Percentiles rank a stretch among this genome's conserved stretches.
phyloP scores from a whole-genome alignment of 2,888 invertebrate genomes.

The Lasioglossum pauxillum region DNA sequence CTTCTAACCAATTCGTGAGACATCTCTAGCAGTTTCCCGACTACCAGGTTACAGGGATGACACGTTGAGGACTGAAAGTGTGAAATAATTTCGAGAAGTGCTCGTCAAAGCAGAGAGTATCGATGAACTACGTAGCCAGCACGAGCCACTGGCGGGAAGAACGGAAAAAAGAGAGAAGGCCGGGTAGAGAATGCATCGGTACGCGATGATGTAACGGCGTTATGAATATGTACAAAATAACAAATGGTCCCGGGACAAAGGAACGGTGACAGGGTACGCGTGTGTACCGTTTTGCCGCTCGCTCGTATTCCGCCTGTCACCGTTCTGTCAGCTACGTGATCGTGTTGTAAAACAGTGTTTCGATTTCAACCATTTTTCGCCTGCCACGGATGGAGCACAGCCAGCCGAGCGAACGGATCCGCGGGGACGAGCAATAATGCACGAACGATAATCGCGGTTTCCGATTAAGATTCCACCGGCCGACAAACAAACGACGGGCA shows the following conservation, averaged over 20 bases:
- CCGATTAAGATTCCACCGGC: slow-evolving; percentile 65
- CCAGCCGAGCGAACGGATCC: slow-evolving; percentile 19
- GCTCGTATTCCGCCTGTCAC: slow-evolving; percentile 68
- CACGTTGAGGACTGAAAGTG: no score
- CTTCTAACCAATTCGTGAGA: no score
- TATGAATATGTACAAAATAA: slow-evolving; percentile 82
- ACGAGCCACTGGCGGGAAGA: slow-evolving; percentile 57
- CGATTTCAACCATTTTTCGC: slow-evolving; percentile 72
- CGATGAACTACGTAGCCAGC: slow-evolving; percentile 45
- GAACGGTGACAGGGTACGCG: slow-evolving; percentile 71
- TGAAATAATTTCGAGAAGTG: slow-evolving; percentile 21
- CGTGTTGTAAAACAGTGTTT: slow-evolving; percentile 73
- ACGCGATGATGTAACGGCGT: slow-evolving; percentile 78
- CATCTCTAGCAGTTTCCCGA: no score
- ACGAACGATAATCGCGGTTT: slow-evolving; percentile 60
- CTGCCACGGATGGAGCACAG: slow-evolving; percentile 17
- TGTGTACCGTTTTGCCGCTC: slow-evolving; percentile 59
- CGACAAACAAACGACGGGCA: slow-evolving; percentile 50
- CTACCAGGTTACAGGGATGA: no score
- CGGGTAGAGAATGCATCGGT: slow-evolving; percentile 71
- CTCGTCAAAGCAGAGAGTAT: slow-evolving; percentile 35
- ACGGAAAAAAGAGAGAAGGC: slow-evolving; percentile 54
- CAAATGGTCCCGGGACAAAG: slow-evolving; percentile 76
- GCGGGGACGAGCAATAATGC: slow-evolving; percentile 48
- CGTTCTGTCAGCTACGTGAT: slow-evolving; percentile 75